Conservation (phyloP, 1,140 invertebrate species). For the Microplitis mediator region DNA sequence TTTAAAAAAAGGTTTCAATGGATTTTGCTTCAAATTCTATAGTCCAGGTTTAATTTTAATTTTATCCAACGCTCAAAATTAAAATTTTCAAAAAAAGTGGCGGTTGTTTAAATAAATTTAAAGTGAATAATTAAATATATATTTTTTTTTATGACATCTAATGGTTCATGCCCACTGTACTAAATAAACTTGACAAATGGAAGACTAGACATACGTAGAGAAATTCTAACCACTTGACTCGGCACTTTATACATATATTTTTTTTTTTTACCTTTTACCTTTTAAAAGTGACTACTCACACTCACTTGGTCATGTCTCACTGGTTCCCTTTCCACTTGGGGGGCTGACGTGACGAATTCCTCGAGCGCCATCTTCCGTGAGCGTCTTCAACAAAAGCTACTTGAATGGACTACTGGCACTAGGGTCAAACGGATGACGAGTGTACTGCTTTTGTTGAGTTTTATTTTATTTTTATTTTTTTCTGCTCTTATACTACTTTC, state of each 20-base stretch:
- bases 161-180: not conserved
- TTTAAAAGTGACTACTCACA: not conserved
- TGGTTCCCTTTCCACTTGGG: slow-evolving; percentile 2
- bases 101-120: too few relatives aligned
- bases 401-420: not conserved
- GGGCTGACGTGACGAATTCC: slow-evolving; percentile 4
- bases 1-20: too few relatives aligned
- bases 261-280: not conserved
- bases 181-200: not conserved
- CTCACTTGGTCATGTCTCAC: slow-evolving; percentile 7
- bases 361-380: not conserved
- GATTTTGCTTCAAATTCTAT: too few relatives aligned
- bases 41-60: too few relatives aligned
- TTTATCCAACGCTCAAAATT: too few relatives aligned
- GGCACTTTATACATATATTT: not conserved
- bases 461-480: slow-evolving; percentile 4
- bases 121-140: too few relatives aligned
- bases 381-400: slow-evolving; percentile 12
- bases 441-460: not conserved
- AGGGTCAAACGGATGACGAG: slow-evolving; percentile 3
- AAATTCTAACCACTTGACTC: too few relatives aligned
- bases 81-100: too few relatives aligned
- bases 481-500: not conserved
- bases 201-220: not conserved
- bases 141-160: too few relatives aligned